Percentiles rank a stretch among this genome's conserved stretches.
phyloP scores from a whole-genome alignment of 2,888 invertebrate species.

The Oscheius onirici region DNA sequence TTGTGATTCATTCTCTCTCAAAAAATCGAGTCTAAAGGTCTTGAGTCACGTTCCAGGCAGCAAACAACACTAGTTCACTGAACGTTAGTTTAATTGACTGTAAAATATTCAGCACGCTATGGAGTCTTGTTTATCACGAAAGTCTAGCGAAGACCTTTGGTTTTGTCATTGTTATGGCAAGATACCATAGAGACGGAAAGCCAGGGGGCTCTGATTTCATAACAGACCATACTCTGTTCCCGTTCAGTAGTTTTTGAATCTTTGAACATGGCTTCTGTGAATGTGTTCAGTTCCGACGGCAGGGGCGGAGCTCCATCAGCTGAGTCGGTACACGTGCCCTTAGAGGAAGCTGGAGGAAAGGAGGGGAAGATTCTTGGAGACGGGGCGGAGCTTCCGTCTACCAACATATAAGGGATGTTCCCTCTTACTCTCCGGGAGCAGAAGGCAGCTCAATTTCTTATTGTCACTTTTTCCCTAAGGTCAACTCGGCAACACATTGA shows the following conservation, averaged over 20 bases:
- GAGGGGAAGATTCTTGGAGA: slow-evolving; percentile 8
- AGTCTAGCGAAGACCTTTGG: too few species aligned
- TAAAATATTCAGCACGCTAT: too few species aligned
- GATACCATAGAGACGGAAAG: too few species aligned
- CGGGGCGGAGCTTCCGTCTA: slow-evolving; percentile 11
- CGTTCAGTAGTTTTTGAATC: neutral
- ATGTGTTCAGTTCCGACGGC: slow-evolving; percentile 10
- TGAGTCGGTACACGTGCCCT: slow-evolving; percentile 34
- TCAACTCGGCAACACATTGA: slow-evolving; percentile 5
- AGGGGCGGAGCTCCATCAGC: slow-evolving; percentile 33
- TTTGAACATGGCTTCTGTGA: neutral
- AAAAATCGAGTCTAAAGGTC: too few species aligned
- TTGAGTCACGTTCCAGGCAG: too few species aligned
- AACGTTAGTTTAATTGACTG: too few species aligned
- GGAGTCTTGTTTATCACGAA: too few species aligned
- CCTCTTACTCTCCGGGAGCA: neutral
- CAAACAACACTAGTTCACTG: too few species aligned
- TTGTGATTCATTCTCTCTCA: too few species aligned
- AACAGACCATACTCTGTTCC: too few species aligned
- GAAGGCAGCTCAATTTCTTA: neutral
- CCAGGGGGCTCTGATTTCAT: too few species aligned
- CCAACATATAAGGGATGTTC: slow-evolving; percentile 24
- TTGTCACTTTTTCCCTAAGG: slow-evolving; percentile 3
- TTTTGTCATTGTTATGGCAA: too few species aligned
- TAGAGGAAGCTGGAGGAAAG: slow-evolving; percentile 11